A percentile compares a stretch with the other conserved stretches of the same genome.
These are phyloP conservation scores for Chamaetylas fuelleborni DNA, from an alignment of 2,113 vertebrate species.

Conservation along the genomic window DNA sequence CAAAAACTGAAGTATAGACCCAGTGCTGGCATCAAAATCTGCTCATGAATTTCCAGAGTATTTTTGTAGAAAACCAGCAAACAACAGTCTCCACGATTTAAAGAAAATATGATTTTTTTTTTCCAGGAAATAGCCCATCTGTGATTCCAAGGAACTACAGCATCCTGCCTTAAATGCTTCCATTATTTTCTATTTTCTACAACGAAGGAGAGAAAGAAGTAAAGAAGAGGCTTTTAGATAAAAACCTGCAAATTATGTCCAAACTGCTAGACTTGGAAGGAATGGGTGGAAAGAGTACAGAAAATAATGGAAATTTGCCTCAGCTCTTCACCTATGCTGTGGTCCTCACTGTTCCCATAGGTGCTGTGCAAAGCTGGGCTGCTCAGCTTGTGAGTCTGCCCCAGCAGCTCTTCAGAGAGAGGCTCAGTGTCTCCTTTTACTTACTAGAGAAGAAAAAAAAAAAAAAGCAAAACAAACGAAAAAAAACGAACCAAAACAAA, in stretches of 20 bases:
- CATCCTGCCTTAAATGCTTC: background rate
- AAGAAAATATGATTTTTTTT: background rate
- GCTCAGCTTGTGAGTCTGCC: background rate
- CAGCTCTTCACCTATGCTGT: background rate
- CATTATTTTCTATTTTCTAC: background rate
- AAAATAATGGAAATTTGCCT: background rate
- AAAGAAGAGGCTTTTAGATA: background rate
- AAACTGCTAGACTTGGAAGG: background rate
- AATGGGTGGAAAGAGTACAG: background rate
- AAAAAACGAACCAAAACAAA: background rate
- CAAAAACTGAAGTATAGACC: background rate
- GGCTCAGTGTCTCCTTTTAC: background rate
- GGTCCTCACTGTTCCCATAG: background rate
- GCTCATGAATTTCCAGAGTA: background rate
- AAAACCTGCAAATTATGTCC: background rate
- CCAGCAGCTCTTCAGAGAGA: background rate
- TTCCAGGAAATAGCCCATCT: background rate
- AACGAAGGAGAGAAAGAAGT: background rate
- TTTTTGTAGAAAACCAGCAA: background rate
- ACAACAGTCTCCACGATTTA: background rate
- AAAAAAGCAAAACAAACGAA: background rate
- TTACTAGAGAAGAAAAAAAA: background rate
- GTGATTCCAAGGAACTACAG: background rate
- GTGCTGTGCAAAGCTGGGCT: background rate
- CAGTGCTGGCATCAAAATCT: background rate